These are phyloP conservation scores for Brassicogethes aeneus DNA, from an alignment of 2,888 invertebrate species.

Conservation along the genomic window DNA sequence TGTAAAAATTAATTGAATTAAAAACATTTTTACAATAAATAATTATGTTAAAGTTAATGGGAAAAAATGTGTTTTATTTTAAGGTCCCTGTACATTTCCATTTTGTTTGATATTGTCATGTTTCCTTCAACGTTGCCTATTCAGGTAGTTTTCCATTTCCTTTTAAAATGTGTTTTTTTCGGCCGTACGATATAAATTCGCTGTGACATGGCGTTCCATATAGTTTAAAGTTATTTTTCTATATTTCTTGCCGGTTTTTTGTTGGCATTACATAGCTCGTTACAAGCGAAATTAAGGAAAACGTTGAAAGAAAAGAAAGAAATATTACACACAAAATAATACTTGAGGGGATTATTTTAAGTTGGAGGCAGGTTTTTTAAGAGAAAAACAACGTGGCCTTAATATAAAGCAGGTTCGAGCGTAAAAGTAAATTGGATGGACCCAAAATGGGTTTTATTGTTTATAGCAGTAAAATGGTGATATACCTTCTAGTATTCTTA, in stretches of 20 bases:
- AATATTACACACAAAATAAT: conserved; percentile 1
- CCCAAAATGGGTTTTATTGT: background rate
- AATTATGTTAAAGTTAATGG: too few species aligned
- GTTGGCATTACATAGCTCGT: conserved; percentile 4
- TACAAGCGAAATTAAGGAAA: conserved; percentile 7
- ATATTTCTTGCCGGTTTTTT: background rate
- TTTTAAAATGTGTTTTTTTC: too few species aligned
- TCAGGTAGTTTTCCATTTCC: too few species aligned
- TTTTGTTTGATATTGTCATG: too few species aligned
- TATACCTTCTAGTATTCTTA: too few species aligned
- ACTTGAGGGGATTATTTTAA: background rate
- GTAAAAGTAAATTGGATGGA: background rate
- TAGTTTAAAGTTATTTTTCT: background rate
- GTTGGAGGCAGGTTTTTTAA: background rate
- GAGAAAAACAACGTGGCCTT: background rate
- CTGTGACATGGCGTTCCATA: background rate
- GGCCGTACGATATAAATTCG: background rate
- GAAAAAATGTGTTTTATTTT: too few species aligned
- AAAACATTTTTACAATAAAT: too few species aligned
- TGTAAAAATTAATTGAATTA: too few species aligned
- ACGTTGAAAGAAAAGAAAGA: conserved; percentile 5
- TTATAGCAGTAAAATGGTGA: too few species aligned
- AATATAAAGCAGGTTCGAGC: background rate
- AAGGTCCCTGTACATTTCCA: too few species aligned
- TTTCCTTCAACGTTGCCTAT: too few species aligned